phyloP scores from a whole-genome alignment of 2,113 vertebrate species.

The Anolis sagrei region DNA sequence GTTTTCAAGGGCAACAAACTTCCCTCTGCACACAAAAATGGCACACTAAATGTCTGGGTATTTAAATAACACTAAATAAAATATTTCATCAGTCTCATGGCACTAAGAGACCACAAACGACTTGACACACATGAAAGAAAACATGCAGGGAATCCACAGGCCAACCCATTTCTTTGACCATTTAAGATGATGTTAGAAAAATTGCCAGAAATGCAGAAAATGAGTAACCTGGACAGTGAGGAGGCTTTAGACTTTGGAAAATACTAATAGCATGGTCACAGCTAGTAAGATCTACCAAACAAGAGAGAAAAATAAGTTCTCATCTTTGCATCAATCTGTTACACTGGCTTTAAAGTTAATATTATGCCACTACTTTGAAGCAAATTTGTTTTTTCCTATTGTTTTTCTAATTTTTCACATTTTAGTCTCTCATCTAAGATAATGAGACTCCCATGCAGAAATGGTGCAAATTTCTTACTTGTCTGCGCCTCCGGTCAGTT shows the following conservation, averaged over 20 bases:
- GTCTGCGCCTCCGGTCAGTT: slow-evolving; percentile 96
- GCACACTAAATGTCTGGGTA: neutral
- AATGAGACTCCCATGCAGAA: slow-evolving; percentile 36
- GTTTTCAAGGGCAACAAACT: slow-evolving; percentile 97
- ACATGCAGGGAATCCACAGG: neutral
- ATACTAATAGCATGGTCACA: neutral
- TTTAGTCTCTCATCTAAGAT: neutral
- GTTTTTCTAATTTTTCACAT: neutral
- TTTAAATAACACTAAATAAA: neutral
- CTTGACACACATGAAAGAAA: neutral
- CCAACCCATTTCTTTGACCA: neutral
- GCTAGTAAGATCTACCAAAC: neutral
- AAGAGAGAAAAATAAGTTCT: neutral
- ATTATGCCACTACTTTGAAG: neutral
- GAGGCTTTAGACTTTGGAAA: slow-evolving; percentile 1
- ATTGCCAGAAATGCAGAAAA: neutral
- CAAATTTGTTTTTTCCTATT: neutral
- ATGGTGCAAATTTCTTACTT: slow-evolving; percentile 82
- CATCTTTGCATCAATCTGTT: neutral
- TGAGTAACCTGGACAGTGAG: neutral
- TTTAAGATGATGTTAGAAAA: neutral
- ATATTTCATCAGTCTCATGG: neutral
- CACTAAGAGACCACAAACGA: neutral
- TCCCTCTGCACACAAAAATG: slow-evolving; percentile 81
- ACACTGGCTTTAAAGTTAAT: slow-evolving; percentile 38